Conservation (phyloP, 2,888 invertebrate genomes). For the Sinopyrophorus schimmeli region DNA sequence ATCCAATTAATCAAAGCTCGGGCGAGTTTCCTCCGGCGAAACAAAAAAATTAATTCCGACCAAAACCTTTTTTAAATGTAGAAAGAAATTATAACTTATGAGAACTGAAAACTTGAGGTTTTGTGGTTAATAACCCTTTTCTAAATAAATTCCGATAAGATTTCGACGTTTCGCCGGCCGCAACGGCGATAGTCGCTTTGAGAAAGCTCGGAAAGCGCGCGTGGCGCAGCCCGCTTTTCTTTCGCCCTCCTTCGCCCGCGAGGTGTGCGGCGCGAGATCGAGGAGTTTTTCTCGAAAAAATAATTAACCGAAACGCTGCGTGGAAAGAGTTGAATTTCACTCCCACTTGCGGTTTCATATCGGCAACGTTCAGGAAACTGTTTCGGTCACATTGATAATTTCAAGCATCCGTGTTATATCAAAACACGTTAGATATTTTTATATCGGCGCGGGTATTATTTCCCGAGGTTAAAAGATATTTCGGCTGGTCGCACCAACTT, state of each 20-base stretch:
- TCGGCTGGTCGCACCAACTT: neutral
- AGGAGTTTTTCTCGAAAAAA: too few species aligned
- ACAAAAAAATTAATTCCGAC: too few species aligned
- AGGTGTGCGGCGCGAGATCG: too few species aligned
- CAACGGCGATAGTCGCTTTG: too few species aligned
- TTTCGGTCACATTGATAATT: slow-evolving; percentile 36
- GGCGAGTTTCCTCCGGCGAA: neutral
- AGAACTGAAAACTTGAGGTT: slow-evolving; percentile 2
- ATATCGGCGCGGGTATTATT: slow-evolving; percentile 25
- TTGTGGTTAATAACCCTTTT: slow-evolving; percentile 16
- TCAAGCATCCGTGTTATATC: slow-evolving; percentile 33
- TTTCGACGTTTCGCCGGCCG: too few species aligned
- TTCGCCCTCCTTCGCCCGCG: too few species aligned
- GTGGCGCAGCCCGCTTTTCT: too few species aligned
- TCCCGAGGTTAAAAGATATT: slow-evolving; percentile 21
- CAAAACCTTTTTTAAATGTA: too few species aligned
- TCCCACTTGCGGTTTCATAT: slow-evolving; percentile 36
- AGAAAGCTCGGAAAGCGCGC: too few species aligned
- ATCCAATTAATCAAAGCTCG: slow-evolving; percentile 2
- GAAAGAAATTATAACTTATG: too few species aligned
- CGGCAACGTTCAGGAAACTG: slow-evolving; percentile 34
- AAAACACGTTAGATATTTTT: slow-evolving; percentile 33
- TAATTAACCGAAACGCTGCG: slow-evolving; percentile 12
- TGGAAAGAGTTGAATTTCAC: slow-evolving; percentile 24
- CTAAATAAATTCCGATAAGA: slow-evolving; percentile 2